Evolutionary conservation across 2,797 vertebrate genomes (phyloP), one percentile per base, ranked within the genome.

Genomic region (Nannoperca australis): DNA sequence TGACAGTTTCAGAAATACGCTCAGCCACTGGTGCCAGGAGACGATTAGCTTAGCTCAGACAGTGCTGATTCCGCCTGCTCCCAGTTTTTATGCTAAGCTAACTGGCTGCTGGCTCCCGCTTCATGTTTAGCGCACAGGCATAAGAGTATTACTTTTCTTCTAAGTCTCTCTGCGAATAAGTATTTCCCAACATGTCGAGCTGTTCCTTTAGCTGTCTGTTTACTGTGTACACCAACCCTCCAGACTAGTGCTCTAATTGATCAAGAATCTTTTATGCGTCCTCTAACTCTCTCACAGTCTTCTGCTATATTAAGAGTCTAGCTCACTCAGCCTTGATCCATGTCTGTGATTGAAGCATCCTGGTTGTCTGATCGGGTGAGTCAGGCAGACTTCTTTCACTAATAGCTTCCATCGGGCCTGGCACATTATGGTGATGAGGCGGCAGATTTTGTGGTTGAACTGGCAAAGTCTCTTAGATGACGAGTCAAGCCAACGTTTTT

Each of bases 321-420:
- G 45, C 77, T 83, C 69, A 44, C 67, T 72, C 55, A 60, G 66
- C 59, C 78, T 76, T 20, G 15, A 69, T 72, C 71, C 18, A 49
- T 56, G 76, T 84, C 75, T 87, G 64, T 63, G 45, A 58, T 63
- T 36, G 6, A 78, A 68, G 75, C n/a, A 4, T 82, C 71, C 67
- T 63, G 49, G 58, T 89, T 79, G 58, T 85, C 59, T 80, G 68
- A 88, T 81, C 8, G 17, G 54, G 55, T 92, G 88, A 94, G 85
- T 91, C 90, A 89, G 79, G 15, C 84, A 72, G 78, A 72, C 78
- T 66, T 82, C 66, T 75, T 55, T 64, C 71, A 64, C 76, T 93
- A 93, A 94, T 94, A 68, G 79, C 84, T 91, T 89, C 92, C 91
- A 93, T 90, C 80, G 17, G 84, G 70, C 54, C 70, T 79, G 82